Evolutionary conservation across 2,888 invertebrate species (phyloP).

Genomic region (Temnothorax rugatulus): DNA sequence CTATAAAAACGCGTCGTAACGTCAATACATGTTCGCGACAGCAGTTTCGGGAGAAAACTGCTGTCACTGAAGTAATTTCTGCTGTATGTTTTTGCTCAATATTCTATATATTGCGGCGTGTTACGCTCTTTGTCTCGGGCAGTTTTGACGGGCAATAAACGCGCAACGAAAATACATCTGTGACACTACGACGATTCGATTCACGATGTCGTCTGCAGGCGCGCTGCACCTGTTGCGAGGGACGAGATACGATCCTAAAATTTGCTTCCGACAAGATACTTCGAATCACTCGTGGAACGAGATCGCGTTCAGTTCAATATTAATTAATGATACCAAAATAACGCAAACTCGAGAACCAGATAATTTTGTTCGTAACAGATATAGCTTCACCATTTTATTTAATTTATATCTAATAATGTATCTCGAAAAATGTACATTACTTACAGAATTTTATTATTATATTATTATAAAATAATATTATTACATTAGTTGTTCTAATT

Average conservation of each 20-base stretch:
- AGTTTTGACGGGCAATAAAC: slow-evolving; percentile 12
- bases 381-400: no score
- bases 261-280: slow-evolving; percentile 44
- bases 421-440: not conserved
- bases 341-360: not conserved
- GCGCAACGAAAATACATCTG: not conserved
- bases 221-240: slow-evolving; percentile 62
- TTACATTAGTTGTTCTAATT: not conserved
- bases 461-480: not conserved
- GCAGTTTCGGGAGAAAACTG: not conserved
- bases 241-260: slow-evolving; percentile 56
- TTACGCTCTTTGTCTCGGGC: slow-evolving; percentile 7
- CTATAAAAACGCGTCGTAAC: not conserved
- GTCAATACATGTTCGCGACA: not conserved
- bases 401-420: not conserved
- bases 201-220: slow-evolving; percentile 60
- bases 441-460: not conserved
- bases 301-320: not conserved
- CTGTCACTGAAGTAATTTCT: not conserved
- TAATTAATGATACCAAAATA: not conserved
- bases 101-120: not conserved
- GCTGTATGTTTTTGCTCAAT: not conserved
- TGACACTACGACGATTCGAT: slow-evolving; percentile 25
- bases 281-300: slow-evolving; percentile 6
- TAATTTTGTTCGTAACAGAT: not conserved